Evolutionary conservation across 2,888 invertebrate species (phyloP), one percentile per base, ranked within the genome.

Genomic region (Autographa gamma): DNA sequence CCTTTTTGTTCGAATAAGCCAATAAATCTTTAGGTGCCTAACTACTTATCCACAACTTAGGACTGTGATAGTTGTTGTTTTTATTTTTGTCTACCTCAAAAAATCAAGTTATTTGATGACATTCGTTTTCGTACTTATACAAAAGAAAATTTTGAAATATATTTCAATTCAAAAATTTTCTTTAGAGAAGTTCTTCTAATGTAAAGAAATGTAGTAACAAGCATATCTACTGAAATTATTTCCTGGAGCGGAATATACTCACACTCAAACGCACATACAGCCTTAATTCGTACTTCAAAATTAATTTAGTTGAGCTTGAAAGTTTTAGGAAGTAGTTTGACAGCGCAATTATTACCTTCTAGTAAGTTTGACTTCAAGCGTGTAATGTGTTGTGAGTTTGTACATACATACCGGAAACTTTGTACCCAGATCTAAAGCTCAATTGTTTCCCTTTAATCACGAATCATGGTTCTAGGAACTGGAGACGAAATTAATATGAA

Each of bases 281-380:
- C 38, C 25, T 31, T 71, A 63, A 63, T 52, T 54, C 41, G 60
- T 64, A 13, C 11, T 69, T 48, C 32, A 68, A 69, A 76, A 78
- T 73, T 65, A 73, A 76, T 78, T 71, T 31, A 38, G 52, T 63
- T 65, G 54, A 34, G 48, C 41, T 19, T 58, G 19, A 3, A 38
- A 63, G 60, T 32, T 54, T 77, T 59, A 18, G 32, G 5, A 70
- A 68, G 63, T 77, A 73, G 67, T 76, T 73, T 60, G 65, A 59
- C 65, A 60, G 58, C 59, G 60, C 54, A 74, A 80, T 76, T 76
- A 69, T 77, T 80, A 65, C 69, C 58, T 70, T 63, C 63, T 60
- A 63, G 18, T 59, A 71, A 74, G 65, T 80, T 77, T 63, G 31
- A 19, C 61, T 67, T 43, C 31, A 34, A 72, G n/a, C 66, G 52